These are phyloP conservation scores for Montipora foliosa DNA, from an alignment of 64 coral and sea anemone species.

Conservation along the genomic window DNA sequence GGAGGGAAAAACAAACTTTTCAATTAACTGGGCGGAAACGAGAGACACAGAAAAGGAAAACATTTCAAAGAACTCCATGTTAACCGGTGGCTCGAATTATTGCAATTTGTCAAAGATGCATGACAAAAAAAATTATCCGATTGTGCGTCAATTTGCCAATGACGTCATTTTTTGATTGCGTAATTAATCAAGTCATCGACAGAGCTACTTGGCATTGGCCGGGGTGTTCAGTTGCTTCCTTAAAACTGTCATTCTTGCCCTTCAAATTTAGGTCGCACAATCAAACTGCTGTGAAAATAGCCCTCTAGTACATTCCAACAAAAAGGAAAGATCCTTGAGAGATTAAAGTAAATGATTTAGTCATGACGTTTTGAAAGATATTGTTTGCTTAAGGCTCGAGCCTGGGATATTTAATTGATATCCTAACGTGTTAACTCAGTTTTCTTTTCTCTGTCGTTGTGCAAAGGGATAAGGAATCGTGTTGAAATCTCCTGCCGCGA, in stretches of 20 bases:
- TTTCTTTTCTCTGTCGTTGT: no score
- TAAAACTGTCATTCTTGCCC: neutral
- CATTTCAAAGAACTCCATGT: neutral
- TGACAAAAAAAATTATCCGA: neutral
- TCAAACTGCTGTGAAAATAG: neutral
- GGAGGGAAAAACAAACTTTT: no score
- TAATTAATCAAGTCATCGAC: neutral
- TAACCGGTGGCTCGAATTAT: neutral
- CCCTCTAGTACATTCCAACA: no score
- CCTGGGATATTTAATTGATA: no score
- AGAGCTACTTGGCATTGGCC: neutral
- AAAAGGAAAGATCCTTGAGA: no score
- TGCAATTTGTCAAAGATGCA: neutral
- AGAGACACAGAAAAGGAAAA: no score
- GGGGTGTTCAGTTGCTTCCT: neutral
- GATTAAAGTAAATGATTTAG: no score
- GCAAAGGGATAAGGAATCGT: neutral
- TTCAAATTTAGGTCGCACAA: neutral
- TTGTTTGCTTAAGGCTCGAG: no score
- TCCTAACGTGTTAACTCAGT: no score
- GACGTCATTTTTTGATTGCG: neutral
- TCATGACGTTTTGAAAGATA: no score
- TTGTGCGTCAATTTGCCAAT: neutral
- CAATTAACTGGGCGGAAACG: no score
- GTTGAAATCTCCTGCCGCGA: neutral